A percentile compares a stretch with the other conserved stretches of the same genome.
Evolutionary conservation across 1,140 invertebrate species (phyloP).

Genomic region (Nylanderia fulva): DNA sequence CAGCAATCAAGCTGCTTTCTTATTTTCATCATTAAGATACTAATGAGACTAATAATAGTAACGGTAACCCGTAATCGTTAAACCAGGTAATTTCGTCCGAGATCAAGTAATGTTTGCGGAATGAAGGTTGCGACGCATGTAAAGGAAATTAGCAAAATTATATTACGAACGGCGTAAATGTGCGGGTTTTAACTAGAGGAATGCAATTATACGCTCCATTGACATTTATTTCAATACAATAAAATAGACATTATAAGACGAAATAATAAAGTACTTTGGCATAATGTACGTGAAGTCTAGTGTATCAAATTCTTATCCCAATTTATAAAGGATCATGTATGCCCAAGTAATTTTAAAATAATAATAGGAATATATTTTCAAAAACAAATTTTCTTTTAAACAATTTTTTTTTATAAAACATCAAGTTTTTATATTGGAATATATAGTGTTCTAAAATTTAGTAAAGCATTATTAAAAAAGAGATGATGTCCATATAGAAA

Average conservation of each 20-base stretch:
- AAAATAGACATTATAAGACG: not conserved
- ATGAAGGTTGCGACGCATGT: slow-evolving; percentile 16
- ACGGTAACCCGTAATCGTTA: slow-evolving; percentile 54
- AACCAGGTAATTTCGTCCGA: slow-evolving; percentile 40
- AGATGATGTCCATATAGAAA: not conserved
- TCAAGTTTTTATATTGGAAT: not conserved
- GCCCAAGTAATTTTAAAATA: not conserved
- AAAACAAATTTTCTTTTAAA: not conserved
- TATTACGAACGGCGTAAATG: not conserved
- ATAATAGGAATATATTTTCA: not conserved
- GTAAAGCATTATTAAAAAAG: not conserved
- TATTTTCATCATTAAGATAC: slow-evolving; percentile 10
- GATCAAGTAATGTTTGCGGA: slow-evolving; percentile 5
- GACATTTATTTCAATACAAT: slow-evolving; percentile 23
- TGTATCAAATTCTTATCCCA: not conserved
- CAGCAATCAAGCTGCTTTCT: not conserved
- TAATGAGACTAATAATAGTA: slow-evolving; percentile 47
- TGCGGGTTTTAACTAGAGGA: not conserved
- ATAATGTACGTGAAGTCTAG: not conserved
- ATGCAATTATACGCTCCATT: not conserved
- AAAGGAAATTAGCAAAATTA: slow-evolving; percentile 15
- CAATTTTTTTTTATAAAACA: too few species aligned
- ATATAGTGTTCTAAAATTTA: too few species aligned
- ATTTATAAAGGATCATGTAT: not conserved
- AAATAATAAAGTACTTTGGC: not conserved